Base-by-base conservation (phyloP, 2,888 invertebrate genomes). In the Theretra japonica region DNA sequence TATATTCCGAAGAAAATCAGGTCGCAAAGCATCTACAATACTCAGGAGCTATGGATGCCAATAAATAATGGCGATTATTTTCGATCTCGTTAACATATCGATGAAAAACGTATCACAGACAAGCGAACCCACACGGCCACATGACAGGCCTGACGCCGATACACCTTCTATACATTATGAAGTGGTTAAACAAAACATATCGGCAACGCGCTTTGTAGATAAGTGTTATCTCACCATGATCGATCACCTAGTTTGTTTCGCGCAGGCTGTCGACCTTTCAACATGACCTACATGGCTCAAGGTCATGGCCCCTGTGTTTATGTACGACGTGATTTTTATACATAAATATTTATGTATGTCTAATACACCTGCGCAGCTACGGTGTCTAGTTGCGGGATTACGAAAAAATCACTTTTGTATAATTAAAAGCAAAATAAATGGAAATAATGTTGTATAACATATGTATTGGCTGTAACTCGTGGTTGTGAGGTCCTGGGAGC, bases 201-300 rank as follows among this genome's bases (percentile, higher is more conserved):
- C 53, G n/a, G n/a, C 41, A 53, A 53, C 17, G 1, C 50, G 53
- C 53, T 53, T 53, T 53, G 53, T 53, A 6, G 53, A 53, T 53
- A 59, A 59, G 28, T n/a, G 5, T 60, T 60, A 60, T 62, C 62
- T 41, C 21, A n/a, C n/a, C 62, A 23, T 41, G 62, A 65, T 65
- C n/a, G 62, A 65, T 65, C 62, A n/a, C 33, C 1, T 6, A 41
- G 21, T 21, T 15, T 41, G 41, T 41, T 11, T 15, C 41, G 21
- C 15, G 41, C 41, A 33, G 62, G 41, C 41, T 41, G 62, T 21
- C 41, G 62, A 65, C 62, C 62, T 65, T 21, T 41, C 4, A 65
- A 41, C 62, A 41, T 65, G 41, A 65, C 62, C 62, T 65, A 65
- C 62, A 65, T 41, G 21, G 19, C 30, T n/a, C 62, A 62, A n/a